Conservation (phyloP, 2,113 vertebrate species). For the Crotalus tigris region DNA sequence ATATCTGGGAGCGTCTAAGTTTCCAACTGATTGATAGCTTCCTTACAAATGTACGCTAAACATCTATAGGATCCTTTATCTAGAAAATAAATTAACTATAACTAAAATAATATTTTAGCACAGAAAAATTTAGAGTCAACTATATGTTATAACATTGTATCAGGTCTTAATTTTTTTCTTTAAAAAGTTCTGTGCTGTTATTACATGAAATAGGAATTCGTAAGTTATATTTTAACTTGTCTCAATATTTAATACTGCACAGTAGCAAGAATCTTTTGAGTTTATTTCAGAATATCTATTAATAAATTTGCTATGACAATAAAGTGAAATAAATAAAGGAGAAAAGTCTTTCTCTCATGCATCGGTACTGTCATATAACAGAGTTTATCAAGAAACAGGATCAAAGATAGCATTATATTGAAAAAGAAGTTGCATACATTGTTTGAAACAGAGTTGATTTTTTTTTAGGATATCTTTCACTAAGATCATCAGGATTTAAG, state of each 20-base stretch:
- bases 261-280: not conserved
- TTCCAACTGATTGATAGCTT: no score
- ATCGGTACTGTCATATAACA: not conserved
- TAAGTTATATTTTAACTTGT: not conserved
- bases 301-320: not conserved
- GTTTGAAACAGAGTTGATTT: not conserved
- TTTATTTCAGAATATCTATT: not conserved
- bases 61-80: no score
- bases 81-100: no score
- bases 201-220: no score
- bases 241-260: not conserved
- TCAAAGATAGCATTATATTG: not conserved
- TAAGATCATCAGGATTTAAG: not conserved
- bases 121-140: no score
- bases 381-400: not conserved
- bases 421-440: not conserved
- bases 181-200: no score
- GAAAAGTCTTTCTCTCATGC: not conserved
- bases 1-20: no score
- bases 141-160: no score
- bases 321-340: not conserved
- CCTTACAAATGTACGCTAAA: no score
- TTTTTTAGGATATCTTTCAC: not conserved
- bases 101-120: no score
- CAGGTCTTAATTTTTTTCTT: no score